Conservation (phyloP, 2,888 invertebrate species). For the Protodeltote pygarga region DNA sequence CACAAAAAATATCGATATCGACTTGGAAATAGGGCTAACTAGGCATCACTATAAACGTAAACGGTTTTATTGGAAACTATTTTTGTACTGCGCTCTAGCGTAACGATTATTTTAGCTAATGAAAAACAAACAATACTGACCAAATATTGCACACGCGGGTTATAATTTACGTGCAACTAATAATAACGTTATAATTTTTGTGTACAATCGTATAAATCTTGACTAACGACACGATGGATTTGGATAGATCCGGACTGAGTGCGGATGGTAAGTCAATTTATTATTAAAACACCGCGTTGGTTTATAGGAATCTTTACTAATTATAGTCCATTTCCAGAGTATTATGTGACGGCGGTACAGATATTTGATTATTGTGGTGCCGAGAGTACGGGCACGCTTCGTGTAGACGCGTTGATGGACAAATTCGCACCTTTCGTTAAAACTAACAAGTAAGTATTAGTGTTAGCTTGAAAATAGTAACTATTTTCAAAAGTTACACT, state of each 20-base stretch:
- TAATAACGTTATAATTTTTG: conserved; percentile 34
- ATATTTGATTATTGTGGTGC: conserved; percentile 81
- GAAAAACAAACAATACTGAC: conserved; percentile 71
- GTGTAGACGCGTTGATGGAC: conserved; percentile 77
- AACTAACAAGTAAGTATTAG: conserved; percentile 75
- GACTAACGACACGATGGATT: conserved; percentile 63
- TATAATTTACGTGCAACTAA: conserved; percentile 46
- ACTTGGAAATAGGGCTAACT: conserved; percentile 20
- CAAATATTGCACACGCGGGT: conserved; percentile 57
- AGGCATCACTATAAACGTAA: conserved; percentile 41
- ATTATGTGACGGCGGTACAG: conserved; percentile 76
- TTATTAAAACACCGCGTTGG: conserved; percentile 72
- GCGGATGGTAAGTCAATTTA: conserved; percentile 71
- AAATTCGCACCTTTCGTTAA: conserved; percentile 79
- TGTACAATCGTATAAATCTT: conserved; percentile 21
- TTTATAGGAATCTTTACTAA: conserved; percentile 60
- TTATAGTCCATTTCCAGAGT: conserved; percentile 73
- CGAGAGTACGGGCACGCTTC: conserved; percentile 67
- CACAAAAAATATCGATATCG: conserved; percentile 30
- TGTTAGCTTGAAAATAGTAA: conserved; percentile 10
- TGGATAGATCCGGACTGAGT: conserved; percentile 66
- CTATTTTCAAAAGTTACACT: too few relatives aligned
- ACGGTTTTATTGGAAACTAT: conserved; percentile 69
- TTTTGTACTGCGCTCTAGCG: conserved; percentile 64
- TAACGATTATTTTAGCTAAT: conserved; percentile 70